Evolutionary conservation across 2,888 invertebrate species (phyloP), one percentile per base, ranked within the genome.

Genomic region (Gortyna flavago): DNA sequence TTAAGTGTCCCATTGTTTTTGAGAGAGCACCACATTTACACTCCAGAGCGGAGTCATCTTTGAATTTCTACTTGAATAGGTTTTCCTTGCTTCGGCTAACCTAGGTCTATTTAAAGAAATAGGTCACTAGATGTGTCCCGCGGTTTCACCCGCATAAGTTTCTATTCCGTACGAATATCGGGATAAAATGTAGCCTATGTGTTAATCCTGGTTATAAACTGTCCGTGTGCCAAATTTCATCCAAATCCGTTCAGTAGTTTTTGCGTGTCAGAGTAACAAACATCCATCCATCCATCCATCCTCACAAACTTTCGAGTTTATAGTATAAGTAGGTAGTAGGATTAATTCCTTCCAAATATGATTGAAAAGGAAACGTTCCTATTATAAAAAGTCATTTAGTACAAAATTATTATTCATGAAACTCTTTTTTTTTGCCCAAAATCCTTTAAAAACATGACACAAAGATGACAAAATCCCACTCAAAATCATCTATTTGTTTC

Each of bases 401-500:
- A 25, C 4, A 41, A 48, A 57, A 59, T 11, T 29, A 21, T 44
- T 18, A 29, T 35, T 54, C 11, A 25, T 18, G 9, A 11, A 16
- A n/a, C 21, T 9, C 25, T n/a, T 62, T n/a, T 38, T 25, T 59
- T 18, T 21, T 7, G 5, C n/a, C 6, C 7, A 21, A 41, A 62
- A 65, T 44, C 21, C 18, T 80, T 70, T 9, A 9, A 9, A 41
- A 72, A 66, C 41, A 35, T 25, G 48, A 59, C n/a, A 57, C n/a
- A 38, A 57, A 65, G n/a, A 35, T 51, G 41, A 66, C 51, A 66
- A 66, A 41, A 73, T 80, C 73, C 59, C n/a, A n/a, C n/a, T n/a
- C n/a, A n/a, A n/a, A n/a, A n/a, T n/a, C n/a, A n/a, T 80, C 81
- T 73, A 80, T 80, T 79, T 79, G 8, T 73, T 73, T 67, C 25